phyloP scores from a whole-genome alignment of 2,797 vertebrate genomes.

The Typhlichthys eigenmanni region DNA sequence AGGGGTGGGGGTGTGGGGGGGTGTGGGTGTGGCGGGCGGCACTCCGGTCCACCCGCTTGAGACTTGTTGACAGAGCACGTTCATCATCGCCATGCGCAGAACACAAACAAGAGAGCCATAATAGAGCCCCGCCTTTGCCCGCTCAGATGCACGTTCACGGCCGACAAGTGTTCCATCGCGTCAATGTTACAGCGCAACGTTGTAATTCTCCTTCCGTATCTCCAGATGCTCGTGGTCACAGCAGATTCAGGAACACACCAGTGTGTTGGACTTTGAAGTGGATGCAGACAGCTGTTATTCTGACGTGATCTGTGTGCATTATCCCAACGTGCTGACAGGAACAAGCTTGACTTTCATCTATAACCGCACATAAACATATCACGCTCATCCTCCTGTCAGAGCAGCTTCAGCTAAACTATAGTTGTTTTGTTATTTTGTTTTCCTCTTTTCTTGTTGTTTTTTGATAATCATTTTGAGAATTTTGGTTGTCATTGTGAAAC shows the following conservation, averaged over 20 bases:
- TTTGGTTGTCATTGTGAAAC: constrained; percentile 71
- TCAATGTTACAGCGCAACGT: constrained; percentile 15
- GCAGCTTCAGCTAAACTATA: constrained; percentile 54
- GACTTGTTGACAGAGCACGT: constrained; percentile 68
- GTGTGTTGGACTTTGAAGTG: constrained; percentile 55
- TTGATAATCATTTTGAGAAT: constrained; percentile 59
- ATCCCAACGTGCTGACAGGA: constrained; percentile 53
- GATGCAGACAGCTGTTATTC: constrained; percentile 56
- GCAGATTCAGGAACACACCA: constrained; percentile 54
- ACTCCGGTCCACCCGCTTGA: constrained; percentile 34
- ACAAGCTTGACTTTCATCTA: too few relatives aligned
- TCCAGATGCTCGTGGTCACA: constrained; percentile 56
- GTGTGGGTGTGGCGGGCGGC: not conserved
- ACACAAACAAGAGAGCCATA: constrained; percentile 80
- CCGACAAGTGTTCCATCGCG: constrained; percentile 10
- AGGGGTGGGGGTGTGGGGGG: constrained; percentile 9
- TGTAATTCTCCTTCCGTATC: constrained; percentile 37
- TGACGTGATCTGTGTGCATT: constrained; percentile 30
- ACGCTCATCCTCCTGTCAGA: constrained; percentile 30
- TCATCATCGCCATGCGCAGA: constrained; percentile 81
- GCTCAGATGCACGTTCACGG: constrained; percentile 60
- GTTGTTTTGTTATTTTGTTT: not conserved
- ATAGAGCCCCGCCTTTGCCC: constrained; percentile 54
- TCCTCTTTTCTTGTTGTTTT: constrained; percentile 13
- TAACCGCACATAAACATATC: constrained; percentile 16